Evolutionary conservation across 2,797 vertebrate genomes (phyloP), one percentile per base, ranked within the genome.

Genomic region (Poecilia wingei): DNA sequence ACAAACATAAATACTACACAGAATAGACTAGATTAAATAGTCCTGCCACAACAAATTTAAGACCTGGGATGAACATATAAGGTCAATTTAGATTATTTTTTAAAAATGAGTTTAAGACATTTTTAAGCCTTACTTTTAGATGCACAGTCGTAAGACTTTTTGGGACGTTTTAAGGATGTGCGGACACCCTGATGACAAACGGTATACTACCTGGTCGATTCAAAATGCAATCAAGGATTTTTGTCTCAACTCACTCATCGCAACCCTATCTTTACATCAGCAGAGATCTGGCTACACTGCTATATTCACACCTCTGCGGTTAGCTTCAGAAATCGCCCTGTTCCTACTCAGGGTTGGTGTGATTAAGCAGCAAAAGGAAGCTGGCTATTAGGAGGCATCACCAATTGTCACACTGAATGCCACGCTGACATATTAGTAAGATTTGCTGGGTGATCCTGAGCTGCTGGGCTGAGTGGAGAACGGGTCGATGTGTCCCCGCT

Each of bases 291-390:
- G 53, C 73, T 4, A 20, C 46, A 28, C 73, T 79, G 51, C 3
- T 20, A 49, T 79, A 25, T 13, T 41, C 36, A 39, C 64, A 72
- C 25, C 46, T 89, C 80, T 70, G 75, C 57, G 8, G 20, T 51
- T 72, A 36, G 41, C 76, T 82, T 88, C 76, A 90, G 83, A 36
- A 80, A 81, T 57, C 31, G 77, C 64, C 59, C 69, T 64, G 33
- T 75, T 83, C 41, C 51, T 70, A 74, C 79, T 84, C 79, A 78
- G 31, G 72, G 10, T 46, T 45, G 33, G 18, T 68, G 74, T 47
- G 39, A 85, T 87, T 84, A 78, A 45, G 73, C 87, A 77, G 86
- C 80, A 87, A 83, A 87, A 53, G 51, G 69, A 74, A 84, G 33
- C 39, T 4, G 71, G 74, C 49, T 79, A 79, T 84, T 84, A 80